Base-by-base conservation (phyloP, 2,797 vertebrate genomes). In the Hydrocynus forskahlii region DNA sequence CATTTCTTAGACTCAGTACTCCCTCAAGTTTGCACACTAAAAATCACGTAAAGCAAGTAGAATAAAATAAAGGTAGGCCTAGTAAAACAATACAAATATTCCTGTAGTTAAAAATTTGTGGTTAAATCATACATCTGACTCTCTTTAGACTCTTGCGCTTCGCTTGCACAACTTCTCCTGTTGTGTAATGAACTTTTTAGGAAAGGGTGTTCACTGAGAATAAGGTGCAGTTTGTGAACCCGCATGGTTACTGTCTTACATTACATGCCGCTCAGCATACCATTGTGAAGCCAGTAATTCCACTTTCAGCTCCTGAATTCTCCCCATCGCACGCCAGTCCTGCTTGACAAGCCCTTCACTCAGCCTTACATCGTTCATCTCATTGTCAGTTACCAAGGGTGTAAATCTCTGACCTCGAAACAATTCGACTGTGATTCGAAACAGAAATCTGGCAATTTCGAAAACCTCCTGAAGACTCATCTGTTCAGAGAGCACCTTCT, bases 201-300 rank as follows among this genome's bases (percentile, higher is more conserved):
- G 9, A 48, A n/a, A 59, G 45, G 9, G 23, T 55, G 45, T 13
- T 64, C 6, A 25, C n/a, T 16, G 8, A 70, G 43, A 70, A 70
- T 43, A 25, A 25, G 40, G 5, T 69, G 21, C 67, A 13, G 5
- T 63, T 19, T 72, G 12, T 71, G 25, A 64, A 69, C 43, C 7
- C 6, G 57, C n/a, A 8, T 54, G 43, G n/a, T 17, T 7, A 8
- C 25, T 17, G 4, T 64, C 62, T n/a, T 66, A 38, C 17, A 40
- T n/a, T 67, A 67, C 64, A n/a, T 64, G 64, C 38, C 43, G 63
- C 35, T 38, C 29, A n/a, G 23, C 48, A 72, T 35, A 21, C 48
- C 38, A n/a, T 43, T 40, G 29, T 69, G 67, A 45, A 70, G 67
- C 16, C 10, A 50, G 48, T 52, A 23, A 70, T 70, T 50, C 13